phyloP scores from a whole-genome alignment of 2,113 vertebrate species.

The Ailurus styani region DNA sequence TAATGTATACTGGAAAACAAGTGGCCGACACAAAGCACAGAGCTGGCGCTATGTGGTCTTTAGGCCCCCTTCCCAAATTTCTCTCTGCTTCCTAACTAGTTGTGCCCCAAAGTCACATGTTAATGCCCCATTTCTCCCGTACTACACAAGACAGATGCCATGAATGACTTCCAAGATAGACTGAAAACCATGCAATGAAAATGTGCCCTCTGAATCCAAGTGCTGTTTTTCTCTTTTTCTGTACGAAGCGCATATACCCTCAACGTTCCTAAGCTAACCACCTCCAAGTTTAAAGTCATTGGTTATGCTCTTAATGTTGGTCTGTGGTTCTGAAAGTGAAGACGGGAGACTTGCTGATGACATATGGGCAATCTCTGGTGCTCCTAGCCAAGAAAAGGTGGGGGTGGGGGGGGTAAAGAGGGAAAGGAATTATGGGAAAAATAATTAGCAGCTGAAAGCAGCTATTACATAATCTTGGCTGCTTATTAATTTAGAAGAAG shows the following conservation, averaged over 20 bases:
- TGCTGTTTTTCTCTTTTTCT: conserved; percentile 34
- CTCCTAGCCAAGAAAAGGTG: conserved; percentile 29
- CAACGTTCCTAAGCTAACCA: conserved; percentile 17
- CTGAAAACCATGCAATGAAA: conserved; percentile 33
- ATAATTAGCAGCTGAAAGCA: conserved; percentile 72
- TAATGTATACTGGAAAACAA: conserved; percentile 21
- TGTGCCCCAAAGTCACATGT: background rate
- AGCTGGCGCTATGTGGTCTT: conserved; percentile 4
- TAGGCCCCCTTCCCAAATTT: conserved; percentile 9
- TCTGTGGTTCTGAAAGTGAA: conserved; percentile 42
- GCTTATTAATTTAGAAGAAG: conserved; percentile 72
- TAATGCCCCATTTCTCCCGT: conserved; percentile 28
- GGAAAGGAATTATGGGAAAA: conserved; percentile 73
- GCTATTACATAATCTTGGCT: conserved; percentile 69
- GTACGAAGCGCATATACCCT: background rate
- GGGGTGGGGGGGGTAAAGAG: background rate
- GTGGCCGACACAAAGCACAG: background rate
- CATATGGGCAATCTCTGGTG: conserved; percentile 42
- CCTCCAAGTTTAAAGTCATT: conserved; percentile 45
- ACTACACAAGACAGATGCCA: background rate
- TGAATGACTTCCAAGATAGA: background rate
- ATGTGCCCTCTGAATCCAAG: background rate
- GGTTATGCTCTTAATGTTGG: conserved; percentile 38
- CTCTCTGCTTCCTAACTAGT: background rate
- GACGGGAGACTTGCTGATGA: conserved; percentile 37